Base-by-base conservation (phyloP, 2,113 vertebrate genomes). In the Rhinichthys klamathensis region DNA sequence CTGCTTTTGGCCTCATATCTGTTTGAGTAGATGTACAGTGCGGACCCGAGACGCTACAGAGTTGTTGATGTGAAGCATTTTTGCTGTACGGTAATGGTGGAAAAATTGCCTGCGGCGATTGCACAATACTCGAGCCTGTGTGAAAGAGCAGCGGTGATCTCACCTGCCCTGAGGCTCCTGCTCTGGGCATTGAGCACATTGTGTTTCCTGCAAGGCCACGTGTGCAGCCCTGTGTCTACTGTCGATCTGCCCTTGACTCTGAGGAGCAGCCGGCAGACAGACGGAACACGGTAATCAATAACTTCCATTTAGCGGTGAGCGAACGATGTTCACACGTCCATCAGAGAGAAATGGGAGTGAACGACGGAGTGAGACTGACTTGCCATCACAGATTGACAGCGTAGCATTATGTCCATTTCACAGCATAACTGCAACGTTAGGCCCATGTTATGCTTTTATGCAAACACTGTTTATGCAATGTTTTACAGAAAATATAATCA, bases 161-260 rank as follows among this genome's bases (percentile, higher is more conserved):
- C 85, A 83, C 85, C 83, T 87, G 85, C 90, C 90, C 86, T 82
- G 35, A 76, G 88, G 87, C 61, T 85, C 4, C 72, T 73, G 72
- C 73, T 86, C 80, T 86, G 87, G 91, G 84, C 83, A 70, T n/a
- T 16, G 56, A 73, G 80, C 72, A 84, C 80, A 65, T 87, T 41
- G 41, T 81, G 67, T 81, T 89, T 90, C 80, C 83, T 63, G 61
- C 58, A 78, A 56, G 35, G 46, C 54, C 78, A 56, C 4, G 32
- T n/a, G 56, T 65, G 46, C 35, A 73, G 67, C 21, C 27, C 38
- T 8, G 65, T 38, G 51, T 65, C 41, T 69, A 16, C 46, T 41
- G 41, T 82, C 3, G n/a, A 74, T 72, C 35, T 46, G 76, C 51
- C 76, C 76, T 63, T 76, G 51, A 51, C 72, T 56, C 69, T 58